Evolutionary conservation across 1,140 invertebrate species (phyloP), one percentile per base, ranked within the genome.

Genomic region (Drosophila funebris): DNA sequence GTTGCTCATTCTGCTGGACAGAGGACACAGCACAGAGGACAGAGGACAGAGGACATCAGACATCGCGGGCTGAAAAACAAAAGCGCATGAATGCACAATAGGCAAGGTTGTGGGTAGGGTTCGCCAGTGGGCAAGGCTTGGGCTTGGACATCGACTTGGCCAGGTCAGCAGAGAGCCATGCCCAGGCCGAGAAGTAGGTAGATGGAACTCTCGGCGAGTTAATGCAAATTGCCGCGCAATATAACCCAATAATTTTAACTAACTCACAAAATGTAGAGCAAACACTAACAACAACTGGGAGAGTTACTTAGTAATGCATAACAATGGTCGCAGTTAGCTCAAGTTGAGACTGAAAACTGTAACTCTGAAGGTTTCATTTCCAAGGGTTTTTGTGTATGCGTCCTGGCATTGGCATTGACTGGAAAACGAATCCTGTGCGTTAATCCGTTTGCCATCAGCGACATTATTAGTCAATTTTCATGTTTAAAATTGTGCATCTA

Each of bases 171-270:
- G 27, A 20, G 50, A 11, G 4, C 11, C 16, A 33, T 9, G 48
- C 44, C 4, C 7, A 2, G 11, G 5, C 16, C 3, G 31, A 7
- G 50, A 0, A 6, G 3, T 39, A 58, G 37, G 39, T 44, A 29
- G 52, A 36, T 13, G 31, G 13, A 13, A 11, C 7, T 16, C 44
- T 41, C 44, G 39, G 67, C 83, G 84, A 88, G 83, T 88, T 89
- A 90, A 89, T 90, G 84, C 84, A 89, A 89, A 89, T 89, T 85
- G 85, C 66, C 75, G 80, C 85, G 84, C 84, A 89, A 89, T 89
- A 89, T 89, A 89, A 89, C 84, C 84, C 84, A 89, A 89, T 89
- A 85, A 89, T 89, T 89, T 89, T 29, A 89, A 88, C 78, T 83
- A 88, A 71, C 75, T 79, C 64, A 78, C 82, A 66, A 43, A 50